Conservation (phyloP, 2,888 invertebrate species). For the Hetaerina titia region DNA sequence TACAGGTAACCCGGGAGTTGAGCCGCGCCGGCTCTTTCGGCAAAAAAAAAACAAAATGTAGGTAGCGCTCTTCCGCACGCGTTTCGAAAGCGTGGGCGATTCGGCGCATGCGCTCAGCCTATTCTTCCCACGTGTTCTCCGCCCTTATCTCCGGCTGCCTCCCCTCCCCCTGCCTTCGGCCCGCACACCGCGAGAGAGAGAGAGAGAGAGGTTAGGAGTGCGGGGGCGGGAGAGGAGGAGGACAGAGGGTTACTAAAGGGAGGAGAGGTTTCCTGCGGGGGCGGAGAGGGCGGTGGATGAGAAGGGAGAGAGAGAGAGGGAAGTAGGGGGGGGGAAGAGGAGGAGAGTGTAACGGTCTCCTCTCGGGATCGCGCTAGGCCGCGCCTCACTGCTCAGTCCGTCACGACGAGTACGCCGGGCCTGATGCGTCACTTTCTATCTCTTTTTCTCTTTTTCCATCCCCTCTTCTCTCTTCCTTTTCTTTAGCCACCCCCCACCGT, state of each 20-base stretch:
- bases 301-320: not conserved
- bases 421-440: no score
- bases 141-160: not conserved
- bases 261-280: not conserved
- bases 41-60: not conserved
- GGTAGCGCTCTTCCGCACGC: not conserved
- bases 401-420: not conserved
- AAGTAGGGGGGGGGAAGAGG: not conserved
- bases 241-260: not conserved
- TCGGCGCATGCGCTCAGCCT: slow-evolving; percentile 24
- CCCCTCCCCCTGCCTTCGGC: not conserved
- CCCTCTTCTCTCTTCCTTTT: no score
- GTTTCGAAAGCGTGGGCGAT: slow-evolving; percentile 37
- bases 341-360: slow-evolving; percentile 46
- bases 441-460: no score
- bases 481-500: no score
- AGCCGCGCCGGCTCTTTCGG: not conserved
- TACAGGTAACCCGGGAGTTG: slow-evolving; percentile 15
- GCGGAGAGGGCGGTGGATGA: not conserved
- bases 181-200: not conserved
- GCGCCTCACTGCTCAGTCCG: not conserved
- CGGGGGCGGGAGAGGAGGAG: not conserved
- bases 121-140: slow-evolving; percentile 50
- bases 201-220: not conserved
- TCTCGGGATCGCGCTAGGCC: not conserved